These are phyloP conservation scores for Odiellus spinosus DNA, from an alignment of 2,888 invertebrate species.

Conservation along the genomic window DNA sequence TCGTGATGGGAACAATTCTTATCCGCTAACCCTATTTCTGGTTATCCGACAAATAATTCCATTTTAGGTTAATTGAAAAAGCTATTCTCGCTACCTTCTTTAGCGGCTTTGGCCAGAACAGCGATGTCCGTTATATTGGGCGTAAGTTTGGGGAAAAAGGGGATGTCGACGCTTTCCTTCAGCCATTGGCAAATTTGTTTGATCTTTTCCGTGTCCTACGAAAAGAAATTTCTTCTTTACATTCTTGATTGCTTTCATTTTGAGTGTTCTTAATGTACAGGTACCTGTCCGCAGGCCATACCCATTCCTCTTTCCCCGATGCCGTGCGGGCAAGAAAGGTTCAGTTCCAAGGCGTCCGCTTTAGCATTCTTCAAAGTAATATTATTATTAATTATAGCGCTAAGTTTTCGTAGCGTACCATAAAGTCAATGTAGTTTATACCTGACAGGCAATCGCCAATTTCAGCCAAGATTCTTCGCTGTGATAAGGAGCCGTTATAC, in stretches of 20 bases:
- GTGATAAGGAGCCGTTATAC: too few species aligned
- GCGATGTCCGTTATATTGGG: slow-evolving; percentile 94
- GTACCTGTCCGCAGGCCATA: slow-evolving; percentile 86
- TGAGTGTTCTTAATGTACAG: neutral
- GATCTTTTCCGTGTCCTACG: slow-evolving; percentile 67
- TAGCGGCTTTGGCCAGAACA: slow-evolving; percentile 70
- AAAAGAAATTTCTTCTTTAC: slow-evolving; percentile 4
- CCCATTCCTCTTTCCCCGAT: slow-evolving; percentile 99
- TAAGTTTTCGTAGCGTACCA: too few species aligned
- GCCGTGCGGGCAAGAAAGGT: slow-evolving; percentile 94
- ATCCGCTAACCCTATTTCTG: too few species aligned
- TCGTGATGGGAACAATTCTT: too few species aligned
- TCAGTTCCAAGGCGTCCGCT: slow-evolving; percentile 86
- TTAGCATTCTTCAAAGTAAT: slow-evolving; percentile 42
- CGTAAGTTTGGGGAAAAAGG: slow-evolving; percentile 92
- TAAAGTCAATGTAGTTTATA: too few species aligned
- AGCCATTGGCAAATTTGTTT: slow-evolving; percentile 84
- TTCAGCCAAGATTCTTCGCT: too few species aligned
- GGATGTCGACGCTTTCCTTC: slow-evolving; percentile 63
- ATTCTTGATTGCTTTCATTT: neutral
- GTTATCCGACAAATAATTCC: too few species aligned
- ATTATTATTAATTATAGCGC: too few species aligned
- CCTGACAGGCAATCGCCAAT: too few species aligned
- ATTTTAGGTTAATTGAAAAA: too few species aligned
- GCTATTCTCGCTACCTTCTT: too few species aligned